These are phyloP conservation scores for Acinonyx jubatus DNA, from an alignment of 2,113 vertebrate genomes.

Conservation along the genomic window DNA sequence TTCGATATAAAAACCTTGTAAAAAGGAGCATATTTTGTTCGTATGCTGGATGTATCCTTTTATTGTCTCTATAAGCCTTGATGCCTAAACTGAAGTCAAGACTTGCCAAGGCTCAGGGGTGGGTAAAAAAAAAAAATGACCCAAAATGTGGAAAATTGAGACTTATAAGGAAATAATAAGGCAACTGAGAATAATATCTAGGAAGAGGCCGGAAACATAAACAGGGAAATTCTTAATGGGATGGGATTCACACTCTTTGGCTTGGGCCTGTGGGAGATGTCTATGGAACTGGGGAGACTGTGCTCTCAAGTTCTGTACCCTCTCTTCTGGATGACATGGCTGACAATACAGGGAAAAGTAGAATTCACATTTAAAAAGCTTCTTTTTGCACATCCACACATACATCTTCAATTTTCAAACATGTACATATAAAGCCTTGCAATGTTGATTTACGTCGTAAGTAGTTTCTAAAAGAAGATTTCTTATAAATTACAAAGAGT, in stretches of 20 bases:
- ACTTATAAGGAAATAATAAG: conserved; percentile 33
- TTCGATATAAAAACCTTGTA: not conserved
- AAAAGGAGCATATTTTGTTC: not conserved
- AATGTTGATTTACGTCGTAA: not conserved
- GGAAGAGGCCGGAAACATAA: not conserved
- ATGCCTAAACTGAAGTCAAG: conserved; percentile 2
- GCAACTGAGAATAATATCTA: not conserved
- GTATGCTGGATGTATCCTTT: not conserved
- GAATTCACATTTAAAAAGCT: not conserved
- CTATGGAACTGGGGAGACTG: not conserved
- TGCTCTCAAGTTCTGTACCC: not conserved
- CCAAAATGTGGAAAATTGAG: conserved; percentile 21
- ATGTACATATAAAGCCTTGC: not conserved
- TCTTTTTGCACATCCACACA: not conserved
- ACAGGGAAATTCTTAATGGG: conserved; percentile 30
- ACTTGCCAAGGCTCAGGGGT: not conserved
- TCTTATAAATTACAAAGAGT: not conserved
- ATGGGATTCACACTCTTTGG: not conserved
- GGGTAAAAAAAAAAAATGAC: conserved; percentile 45
- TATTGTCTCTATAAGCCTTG: not conserved
- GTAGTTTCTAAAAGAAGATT: conserved; percentile 16
- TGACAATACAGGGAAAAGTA: not conserved
- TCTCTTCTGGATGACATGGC: not conserved
- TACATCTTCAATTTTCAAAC: not conserved
- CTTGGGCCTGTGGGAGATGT: not conserved